Evolutionary conservation across 2,113 vertebrate species (phyloP).

Genomic region (Sakesphorus luctuosus): DNA sequence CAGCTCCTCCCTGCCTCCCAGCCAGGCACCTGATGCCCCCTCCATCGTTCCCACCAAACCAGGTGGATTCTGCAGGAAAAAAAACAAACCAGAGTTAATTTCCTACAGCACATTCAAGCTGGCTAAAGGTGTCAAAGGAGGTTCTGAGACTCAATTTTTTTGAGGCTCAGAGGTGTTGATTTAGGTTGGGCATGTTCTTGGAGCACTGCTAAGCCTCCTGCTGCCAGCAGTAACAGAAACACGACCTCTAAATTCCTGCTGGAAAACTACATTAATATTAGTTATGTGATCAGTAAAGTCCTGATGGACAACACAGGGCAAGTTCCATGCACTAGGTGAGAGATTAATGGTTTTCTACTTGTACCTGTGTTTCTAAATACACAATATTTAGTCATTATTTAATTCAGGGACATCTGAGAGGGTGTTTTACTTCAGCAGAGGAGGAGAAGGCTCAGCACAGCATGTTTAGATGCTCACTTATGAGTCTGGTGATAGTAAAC

Average conservation of each 20-base stretch:
- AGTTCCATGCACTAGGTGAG: not conserved
- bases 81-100: not conserved
- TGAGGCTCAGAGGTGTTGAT: not conserved
- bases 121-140: not conserved
- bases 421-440: not conserved
- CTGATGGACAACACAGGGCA: not conserved
- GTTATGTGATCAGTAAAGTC: not conserved
- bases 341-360: not conserved
- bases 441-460: not conserved
- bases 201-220: not conserved
- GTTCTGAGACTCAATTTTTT: not conserved
- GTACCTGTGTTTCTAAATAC: not conserved
- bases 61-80: conserved; percentile 47
- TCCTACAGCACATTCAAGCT: not conserved
- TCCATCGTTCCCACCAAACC: conserved; percentile 36
- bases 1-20: not conserved
- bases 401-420: not conserved
- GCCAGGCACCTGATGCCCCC: not conserved
- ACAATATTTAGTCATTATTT: not conserved
- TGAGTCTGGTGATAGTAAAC: not conserved
- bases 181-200: not conserved
- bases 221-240: not conserved
- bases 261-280: not conserved
- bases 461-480: not conserved
- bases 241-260: not conserved